Conservation (phyloP, 2,113 vertebrate genomes). For the Ahaetulla prasina region DNA sequence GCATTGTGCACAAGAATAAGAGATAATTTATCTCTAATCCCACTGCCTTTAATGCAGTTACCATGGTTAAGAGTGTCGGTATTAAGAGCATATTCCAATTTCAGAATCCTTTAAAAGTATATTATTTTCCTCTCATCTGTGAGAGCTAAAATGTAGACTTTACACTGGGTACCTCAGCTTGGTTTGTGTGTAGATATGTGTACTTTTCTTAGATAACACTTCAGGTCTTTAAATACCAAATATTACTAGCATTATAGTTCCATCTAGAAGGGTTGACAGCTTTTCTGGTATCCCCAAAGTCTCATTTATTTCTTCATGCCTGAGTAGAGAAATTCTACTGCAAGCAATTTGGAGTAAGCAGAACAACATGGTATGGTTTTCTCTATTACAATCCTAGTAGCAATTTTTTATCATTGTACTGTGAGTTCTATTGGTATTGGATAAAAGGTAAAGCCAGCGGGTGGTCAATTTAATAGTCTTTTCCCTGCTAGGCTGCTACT, state of each 20-base stretch:
- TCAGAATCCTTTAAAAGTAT: background rate
- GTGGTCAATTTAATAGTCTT: conserved; percentile 9
- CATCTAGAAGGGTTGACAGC: background rate
- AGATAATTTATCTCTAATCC: too few relatives aligned
- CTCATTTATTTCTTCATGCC: background rate
- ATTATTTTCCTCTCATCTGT: background rate
- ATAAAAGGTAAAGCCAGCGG: conserved; percentile 2
- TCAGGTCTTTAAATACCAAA: background rate
- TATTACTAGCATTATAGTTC: background rate
- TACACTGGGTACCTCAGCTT: background rate
- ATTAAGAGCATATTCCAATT: background rate
- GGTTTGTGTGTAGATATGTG: background rate
- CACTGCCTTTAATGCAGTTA: background rate
- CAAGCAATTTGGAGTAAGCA: background rate
- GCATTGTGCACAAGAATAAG: background rate
- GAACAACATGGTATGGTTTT: background rate
- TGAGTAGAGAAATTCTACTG: background rate
- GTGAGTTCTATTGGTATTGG: conserved; percentile 5
- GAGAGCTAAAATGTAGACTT: background rate
- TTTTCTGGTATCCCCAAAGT: background rate
- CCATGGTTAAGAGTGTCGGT: background rate
- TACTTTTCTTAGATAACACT: background rate
- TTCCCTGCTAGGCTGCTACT: background rate
- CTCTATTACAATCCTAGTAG: background rate
- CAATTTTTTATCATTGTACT: background rate